These are phyloP conservation scores for Diabrotica undecimpunctata DNA, from an alignment of 1,140 invertebrate genomes.

Conservation along the genomic window DNA sequence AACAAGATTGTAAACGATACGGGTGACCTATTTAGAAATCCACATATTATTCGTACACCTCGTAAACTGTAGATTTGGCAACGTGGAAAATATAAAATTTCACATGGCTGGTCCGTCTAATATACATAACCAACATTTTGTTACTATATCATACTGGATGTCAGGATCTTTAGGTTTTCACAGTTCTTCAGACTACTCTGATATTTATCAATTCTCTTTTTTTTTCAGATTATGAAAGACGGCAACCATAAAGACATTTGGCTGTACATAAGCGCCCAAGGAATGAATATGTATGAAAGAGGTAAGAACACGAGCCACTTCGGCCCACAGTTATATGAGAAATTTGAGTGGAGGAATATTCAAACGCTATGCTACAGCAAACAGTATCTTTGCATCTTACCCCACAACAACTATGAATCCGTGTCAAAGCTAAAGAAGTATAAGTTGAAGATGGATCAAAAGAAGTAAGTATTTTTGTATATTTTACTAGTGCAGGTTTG, in stretches of 20 bases:
- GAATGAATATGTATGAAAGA: conserved; percentile 55
- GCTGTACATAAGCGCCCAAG: conserved; percentile 57
- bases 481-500: background rate
- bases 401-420: conserved; percentile 53
- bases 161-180: too few relatives aligned
- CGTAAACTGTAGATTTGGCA: too few relatives aligned
- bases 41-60: too few relatives aligned
- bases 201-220: too few relatives aligned
- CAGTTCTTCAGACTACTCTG: too few relatives aligned
- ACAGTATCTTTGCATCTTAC: conserved; percentile 62
- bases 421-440: conserved; percentile 64
- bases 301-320: conserved; percentile 37
- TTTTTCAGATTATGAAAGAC: conserved; percentile 41
- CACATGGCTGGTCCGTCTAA: too few relatives aligned
- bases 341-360: conserved; percentile 63
- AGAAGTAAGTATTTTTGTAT: conserved; percentile 57
- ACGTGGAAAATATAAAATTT: too few relatives aligned
- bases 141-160: too few relatives aligned
- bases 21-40: too few relatives aligned
- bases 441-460: conserved; percentile 69
- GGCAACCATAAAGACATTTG: conserved; percentile 54
- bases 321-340: conserved; percentile 41
- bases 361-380: conserved; percentile 73
- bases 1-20: too few relatives aligned
- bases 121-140: too few relatives aligned